Evolutionary conservation across 2,797 vertebrate species (phyloP).

Genomic region (Notamacropus eugenii): DNA sequence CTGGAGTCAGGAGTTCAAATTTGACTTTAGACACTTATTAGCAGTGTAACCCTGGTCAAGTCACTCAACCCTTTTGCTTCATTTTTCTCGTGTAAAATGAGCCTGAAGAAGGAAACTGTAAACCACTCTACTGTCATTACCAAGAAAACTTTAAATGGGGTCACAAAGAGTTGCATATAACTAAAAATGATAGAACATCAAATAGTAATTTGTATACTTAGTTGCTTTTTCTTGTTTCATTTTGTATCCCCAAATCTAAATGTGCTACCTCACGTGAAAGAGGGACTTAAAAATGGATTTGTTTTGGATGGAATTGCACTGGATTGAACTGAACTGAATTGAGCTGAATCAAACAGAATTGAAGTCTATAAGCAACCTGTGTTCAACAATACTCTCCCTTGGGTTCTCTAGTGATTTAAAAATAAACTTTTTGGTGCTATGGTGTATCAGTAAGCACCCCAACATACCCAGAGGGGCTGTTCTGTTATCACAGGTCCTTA

Average conservation of each 20-base stretch:
- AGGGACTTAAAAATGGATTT: background rate
- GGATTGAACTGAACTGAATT: background rate
- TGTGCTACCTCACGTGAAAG: background rate
- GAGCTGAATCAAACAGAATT: background rate
- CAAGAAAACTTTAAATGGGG: background rate
- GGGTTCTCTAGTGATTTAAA: background rate
- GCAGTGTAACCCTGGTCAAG: background rate
- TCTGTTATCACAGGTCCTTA: too few relatives aligned
- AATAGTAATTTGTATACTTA: background rate
- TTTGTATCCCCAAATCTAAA: background rate
- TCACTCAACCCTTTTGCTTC: background rate
- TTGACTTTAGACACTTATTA: background rate
- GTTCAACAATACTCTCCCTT: background rate
- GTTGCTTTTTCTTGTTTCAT: background rate
- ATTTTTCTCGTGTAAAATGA: background rate
- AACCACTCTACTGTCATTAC: background rate
- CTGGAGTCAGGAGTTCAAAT: background rate
- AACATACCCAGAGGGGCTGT: too few relatives aligned
- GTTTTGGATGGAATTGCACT: background rate
- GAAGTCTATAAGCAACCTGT: background rate
- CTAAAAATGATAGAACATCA: background rate
- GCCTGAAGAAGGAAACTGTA: background rate
- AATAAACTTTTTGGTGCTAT: background rate
- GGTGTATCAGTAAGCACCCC: background rate
- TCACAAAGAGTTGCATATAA: background rate